Conservation (phyloP, 2,113 vertebrate species). For the Piliocolobus tephrosceles region DNA sequence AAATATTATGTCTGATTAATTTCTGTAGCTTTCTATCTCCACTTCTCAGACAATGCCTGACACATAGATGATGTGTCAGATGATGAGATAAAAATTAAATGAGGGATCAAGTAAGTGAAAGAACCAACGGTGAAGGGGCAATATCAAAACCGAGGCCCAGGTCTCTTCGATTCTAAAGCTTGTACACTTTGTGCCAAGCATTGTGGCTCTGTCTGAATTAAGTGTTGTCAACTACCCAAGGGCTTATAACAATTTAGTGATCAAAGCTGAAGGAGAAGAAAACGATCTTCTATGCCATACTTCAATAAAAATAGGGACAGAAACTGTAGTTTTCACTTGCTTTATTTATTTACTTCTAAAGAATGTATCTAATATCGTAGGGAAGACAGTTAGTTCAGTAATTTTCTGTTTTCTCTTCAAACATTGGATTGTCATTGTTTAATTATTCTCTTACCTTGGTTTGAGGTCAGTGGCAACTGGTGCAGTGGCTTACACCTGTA, state of each 20-base stretch:
- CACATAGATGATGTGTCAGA: not conserved
- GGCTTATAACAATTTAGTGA: not conserved
- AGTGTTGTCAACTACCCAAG: not conserved
- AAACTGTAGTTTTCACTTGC: not conserved
- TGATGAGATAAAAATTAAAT: not conserved
- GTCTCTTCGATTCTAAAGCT: not conserved
- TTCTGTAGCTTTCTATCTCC: not conserved
- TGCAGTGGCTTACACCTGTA: not conserved
- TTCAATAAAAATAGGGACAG: not conserved
- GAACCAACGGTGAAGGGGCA: not conserved
- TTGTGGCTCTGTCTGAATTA: not conserved
- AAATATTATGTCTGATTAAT: not conserved
- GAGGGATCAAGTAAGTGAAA: not conserved
- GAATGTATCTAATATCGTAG: not conserved
- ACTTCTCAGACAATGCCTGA: not conserved
- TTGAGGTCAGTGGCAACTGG: not conserved
- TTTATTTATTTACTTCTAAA: constrained; percentile 46
- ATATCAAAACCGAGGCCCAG: not conserved
- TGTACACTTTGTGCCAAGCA: not conserved
- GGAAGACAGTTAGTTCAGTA: not conserved
- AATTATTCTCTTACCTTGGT: not conserved
- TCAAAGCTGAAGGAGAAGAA: constrained; percentile 22
- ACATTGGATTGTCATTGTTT: not conserved
- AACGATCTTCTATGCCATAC: not conserved
- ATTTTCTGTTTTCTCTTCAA: constrained; percentile 33